Conservation (phyloP, 92 coral and sea anemone species). For the Zoanthus sansibaricus region DNA sequence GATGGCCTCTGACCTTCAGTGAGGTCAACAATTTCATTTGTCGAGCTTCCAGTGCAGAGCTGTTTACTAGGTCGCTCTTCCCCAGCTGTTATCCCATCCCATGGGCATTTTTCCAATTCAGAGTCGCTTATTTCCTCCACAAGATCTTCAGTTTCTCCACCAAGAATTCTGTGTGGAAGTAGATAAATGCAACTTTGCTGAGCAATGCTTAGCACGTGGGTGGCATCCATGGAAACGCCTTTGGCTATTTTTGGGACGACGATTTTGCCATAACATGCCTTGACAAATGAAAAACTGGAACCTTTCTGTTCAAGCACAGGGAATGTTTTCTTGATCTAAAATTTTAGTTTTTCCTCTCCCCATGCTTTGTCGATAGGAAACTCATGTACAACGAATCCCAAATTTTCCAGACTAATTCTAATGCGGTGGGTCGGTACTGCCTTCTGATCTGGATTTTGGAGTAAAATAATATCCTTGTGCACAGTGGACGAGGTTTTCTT, state of each 20-base stretch:
- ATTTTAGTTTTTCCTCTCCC: constrained; percentile 51
- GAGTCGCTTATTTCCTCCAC: constrained; percentile 19
- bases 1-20: constrained; percentile 18
- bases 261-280: constrained; percentile 15
- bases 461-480: constrained; percentile 54
- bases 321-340: constrained; percentile 40
- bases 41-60: constrained; percentile 22
- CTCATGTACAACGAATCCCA: constrained; percentile 53
- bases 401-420: constrained; percentile 46
- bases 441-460: constrained; percentile 51
- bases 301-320: constrained; percentile 11
- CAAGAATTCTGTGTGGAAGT: constrained; percentile 10
- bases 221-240: constrained; percentile 13
- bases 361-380: constrained; percentile 55
- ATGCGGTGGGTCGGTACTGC: constrained; percentile 61
- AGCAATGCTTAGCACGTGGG: constrained; percentile 23
- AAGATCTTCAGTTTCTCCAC: constrained; percentile 25
- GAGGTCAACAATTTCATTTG: constrained; percentile 16
- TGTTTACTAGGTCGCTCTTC: constrained; percentile 21
- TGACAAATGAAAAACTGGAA: constrained; percentile 17
- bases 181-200: constrained; percentile 8
- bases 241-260: constrained; percentile 9
- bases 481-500: constrained; percentile 41
- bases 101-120: constrained; percentile 24
- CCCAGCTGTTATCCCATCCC: constrained; percentile 26